These are phyloP conservation scores for Clivina fossor DNA, from an alignment of 2,888 invertebrate species.

Conservation along the genomic window DNA sequence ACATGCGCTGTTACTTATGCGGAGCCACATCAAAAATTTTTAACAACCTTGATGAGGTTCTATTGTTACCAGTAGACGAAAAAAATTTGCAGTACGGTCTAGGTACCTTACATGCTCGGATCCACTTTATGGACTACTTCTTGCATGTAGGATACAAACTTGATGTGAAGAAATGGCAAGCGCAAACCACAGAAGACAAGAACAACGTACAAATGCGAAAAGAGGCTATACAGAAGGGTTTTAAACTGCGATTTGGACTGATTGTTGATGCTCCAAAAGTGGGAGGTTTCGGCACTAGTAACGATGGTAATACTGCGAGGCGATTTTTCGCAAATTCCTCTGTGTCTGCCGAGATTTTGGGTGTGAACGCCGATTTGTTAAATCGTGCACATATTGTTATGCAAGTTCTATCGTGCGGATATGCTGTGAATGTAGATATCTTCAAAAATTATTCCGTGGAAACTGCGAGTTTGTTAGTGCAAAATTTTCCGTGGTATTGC, in stretches of 20 bases:
- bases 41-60: constrained; percentile 35
- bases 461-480: constrained; percentile 23
- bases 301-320: constrained; percentile 37
- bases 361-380: constrained; percentile 3
- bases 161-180: constrained; percentile 37
- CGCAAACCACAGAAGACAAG: constrained; percentile 31
- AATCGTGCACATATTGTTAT: constrained; percentile 1
- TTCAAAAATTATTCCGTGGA: constrained; percentile 23
- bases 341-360: constrained; percentile 6
- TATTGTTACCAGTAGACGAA: constrained; percentile 20
- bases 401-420: constrained; percentile 29
- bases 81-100: constrained; percentile 28
- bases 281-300: constrained; percentile 35
- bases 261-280: constrained; percentile 31
- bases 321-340: constrained; percentile 40
- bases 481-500: constrained; percentile 19
- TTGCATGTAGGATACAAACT: constrained; percentile 33
- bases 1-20: constrained; percentile 23
- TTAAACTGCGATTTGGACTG: constrained; percentile 28
- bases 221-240: constrained; percentile 27
- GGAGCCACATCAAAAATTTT: constrained; percentile 37
- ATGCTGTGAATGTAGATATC: constrained; percentile 18
- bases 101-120: constrained; percentile 39
- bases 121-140: constrained; percentile 39
- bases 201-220: constrained; percentile 13